A percentile compares a stretch with the other conserved stretches of the same genome.
Evolutionary conservation across 2,797 vertebrate genomes (phyloP).

Genomic region (Acropternis orthonyx): DNA sequence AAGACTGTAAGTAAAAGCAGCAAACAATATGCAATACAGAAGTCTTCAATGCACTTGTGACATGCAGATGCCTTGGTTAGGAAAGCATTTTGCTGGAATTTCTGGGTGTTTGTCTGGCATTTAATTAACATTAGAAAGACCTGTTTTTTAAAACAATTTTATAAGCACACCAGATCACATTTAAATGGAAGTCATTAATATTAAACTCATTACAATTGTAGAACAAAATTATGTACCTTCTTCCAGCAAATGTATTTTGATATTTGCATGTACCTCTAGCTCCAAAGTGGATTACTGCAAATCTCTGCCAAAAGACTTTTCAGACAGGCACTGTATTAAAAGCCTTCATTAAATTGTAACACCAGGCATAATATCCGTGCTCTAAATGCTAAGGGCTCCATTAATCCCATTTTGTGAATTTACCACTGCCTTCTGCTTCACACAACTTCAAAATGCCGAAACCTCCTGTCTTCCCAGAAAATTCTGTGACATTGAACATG

Average conservation of each 20-base stretch:
- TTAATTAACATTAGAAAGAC: not conserved
- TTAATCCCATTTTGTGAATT: not conserved
- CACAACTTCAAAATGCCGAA: not conserved
- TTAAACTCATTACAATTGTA: not conserved
- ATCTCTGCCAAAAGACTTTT: not conserved
- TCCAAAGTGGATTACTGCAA: not conserved
- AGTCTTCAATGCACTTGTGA: not conserved
- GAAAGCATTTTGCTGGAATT: not conserved
- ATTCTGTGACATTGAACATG: rapidly evolving
- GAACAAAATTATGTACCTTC: not conserved
- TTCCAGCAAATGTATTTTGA: not conserved
- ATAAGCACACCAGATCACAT: not conserved
- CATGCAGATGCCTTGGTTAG: not conserved
- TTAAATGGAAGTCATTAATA: not conserved
- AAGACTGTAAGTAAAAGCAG: not conserved
- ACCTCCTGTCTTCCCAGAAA: not conserved
- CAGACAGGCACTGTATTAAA: not conserved
- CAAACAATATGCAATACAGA: not conserved
- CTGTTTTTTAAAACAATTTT: not conserved
- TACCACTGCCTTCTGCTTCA: not conserved
- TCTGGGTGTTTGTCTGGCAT: not conserved
- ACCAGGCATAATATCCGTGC: not conserved
- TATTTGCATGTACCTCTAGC: not conserved
- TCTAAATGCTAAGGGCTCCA: not conserved
- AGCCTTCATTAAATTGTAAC: not conserved